Evolutionary conservation across 1,140 invertebrate species (phyloP), one percentile per base, ranked within the genome.

Genomic region (Araneus ventricosus): DNA sequence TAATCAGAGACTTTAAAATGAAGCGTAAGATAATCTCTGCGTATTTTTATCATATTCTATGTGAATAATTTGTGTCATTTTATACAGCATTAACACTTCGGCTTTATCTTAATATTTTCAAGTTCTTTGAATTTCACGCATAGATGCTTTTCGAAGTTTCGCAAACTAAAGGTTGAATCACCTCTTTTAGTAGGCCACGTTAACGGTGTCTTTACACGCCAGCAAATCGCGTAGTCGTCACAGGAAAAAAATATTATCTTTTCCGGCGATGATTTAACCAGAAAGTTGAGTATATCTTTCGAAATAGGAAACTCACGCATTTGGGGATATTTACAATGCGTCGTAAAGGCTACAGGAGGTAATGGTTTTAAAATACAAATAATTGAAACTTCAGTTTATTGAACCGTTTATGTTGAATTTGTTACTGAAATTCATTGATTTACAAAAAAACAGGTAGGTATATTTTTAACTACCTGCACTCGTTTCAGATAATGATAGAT

Each of bases 201-300:
- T 75, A 30, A 75, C 10, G 30, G 14, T 75, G 30, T 20, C 27
- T n/a, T n/a, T 63, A 17, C 67, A 37, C 30, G 27, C 10, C 17
- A 30, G 17, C 30, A 34, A 75, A 75, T 75, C 67, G 17, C 67
- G 17, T 75, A 75, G 30, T 75, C 67, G 27, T 34, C 14, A 6
- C 63, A 67, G n/a, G 27, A 67, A 67, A 67, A n/a, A n/a, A n/a
- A 67, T 67, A 67, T 67, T 27, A 75, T 75, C 67, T n/a, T 75
- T 75, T 75, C 67, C 67, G 67, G 67, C 10, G 67, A 75, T 75
- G 67, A 4, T 34, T 10, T 75, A 8, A 20, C 7, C 14, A 34
- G 27, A 10, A 75, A 75, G 17, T 20, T 30, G 30, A 61, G 22
- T n/a, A 6, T 61, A 1, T 20, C 0, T 61, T n/a, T 61, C 5